Conservation (phyloP, 1,140 invertebrate genomes). For the Papilio glaucus region DNA sequence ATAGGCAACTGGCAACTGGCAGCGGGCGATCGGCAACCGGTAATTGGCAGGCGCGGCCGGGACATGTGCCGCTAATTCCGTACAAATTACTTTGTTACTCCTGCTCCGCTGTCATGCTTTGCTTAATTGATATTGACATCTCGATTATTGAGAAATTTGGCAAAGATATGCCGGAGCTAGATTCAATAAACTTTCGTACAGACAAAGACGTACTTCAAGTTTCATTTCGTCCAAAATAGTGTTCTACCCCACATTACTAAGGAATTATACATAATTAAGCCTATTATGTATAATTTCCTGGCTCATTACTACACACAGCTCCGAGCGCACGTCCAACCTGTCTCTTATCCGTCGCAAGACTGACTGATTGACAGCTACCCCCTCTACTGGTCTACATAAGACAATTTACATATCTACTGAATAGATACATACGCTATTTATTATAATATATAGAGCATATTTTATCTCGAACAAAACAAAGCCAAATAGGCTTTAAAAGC, state of each 20-base stretch:
- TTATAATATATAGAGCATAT: neutral
- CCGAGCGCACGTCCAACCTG: no score
- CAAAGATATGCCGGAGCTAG: neutral
- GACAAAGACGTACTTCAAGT: no score
- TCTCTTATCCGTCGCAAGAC: no score
- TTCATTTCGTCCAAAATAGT: no score
- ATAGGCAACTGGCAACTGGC: slow-evolving; percentile 12
- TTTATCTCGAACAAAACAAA: neutral
- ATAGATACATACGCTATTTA: no score
- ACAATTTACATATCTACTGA: no score
- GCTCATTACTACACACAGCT: no score
- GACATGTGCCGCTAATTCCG: neutral
- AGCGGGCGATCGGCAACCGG: slow-evolving; percentile 6
- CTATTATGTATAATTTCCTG: no score
- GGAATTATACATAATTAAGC: no score
- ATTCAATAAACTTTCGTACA: neutral
- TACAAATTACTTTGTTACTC: slow-evolving; percentile 20
- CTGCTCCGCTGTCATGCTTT: slow-evolving; percentile 2
- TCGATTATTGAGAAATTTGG: neutral
- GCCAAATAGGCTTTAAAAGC: neutral
- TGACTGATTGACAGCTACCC: no score
- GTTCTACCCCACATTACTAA: no score
- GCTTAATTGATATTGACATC: slow-evolving; percentile 6
- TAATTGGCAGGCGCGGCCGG: neutral
- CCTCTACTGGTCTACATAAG: no score